Base-by-base conservation (phyloP, 2,888 invertebrate genomes). In the Monochamus alternatus region DNA sequence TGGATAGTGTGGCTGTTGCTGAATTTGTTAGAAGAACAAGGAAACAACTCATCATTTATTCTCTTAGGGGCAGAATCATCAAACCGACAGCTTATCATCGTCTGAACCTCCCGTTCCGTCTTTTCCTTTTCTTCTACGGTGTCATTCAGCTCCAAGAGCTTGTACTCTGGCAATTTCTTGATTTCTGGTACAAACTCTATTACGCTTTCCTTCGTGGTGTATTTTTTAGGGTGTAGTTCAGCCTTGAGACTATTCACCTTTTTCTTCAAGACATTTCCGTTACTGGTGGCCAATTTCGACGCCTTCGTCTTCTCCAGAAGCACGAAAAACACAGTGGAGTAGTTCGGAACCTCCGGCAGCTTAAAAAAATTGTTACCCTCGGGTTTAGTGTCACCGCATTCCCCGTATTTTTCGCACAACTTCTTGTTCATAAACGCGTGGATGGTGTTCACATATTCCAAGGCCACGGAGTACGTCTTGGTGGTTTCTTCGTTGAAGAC, bases 341-440 rank as follows among this genome's bases (percentile, higher is more conserved):
- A 81, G 60, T 81, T 76, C 0, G 82, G 81, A 12, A 82, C 72
- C 38, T 76, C 70, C 0, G 82, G 82, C 44, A 79, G 70, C 44
- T 69, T 73, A 64, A 82, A 82, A n/a, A 47, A 59, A 30, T 70
- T 44, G 5, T 51, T 62, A 12, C 47, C 63, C 32, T 72, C 44
- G 12, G 65, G 43, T 22, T 72, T 64, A 0, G 60, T n/a, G 51
- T 69, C 65, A 30, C 68, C 71, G 60, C 62, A 55, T 30, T 66
- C 32, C n/a, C 59, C 55, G 30, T 32, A 55, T 9, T 60, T 55
- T 9, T 76, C 73, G 8, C 51, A 59, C 10, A 81, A 60, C n/a
- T 77, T 74, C 5, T 60, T 58, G 69, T 81, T 82, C 59, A 82
- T 75, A n/a, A 55, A 65, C 4, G 69, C 59, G 58, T 81, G 82